Evolutionary conservation across 2,888 invertebrate genomes (phyloP).

Genomic region (Leptinotarsa rubiginosa): DNA sequence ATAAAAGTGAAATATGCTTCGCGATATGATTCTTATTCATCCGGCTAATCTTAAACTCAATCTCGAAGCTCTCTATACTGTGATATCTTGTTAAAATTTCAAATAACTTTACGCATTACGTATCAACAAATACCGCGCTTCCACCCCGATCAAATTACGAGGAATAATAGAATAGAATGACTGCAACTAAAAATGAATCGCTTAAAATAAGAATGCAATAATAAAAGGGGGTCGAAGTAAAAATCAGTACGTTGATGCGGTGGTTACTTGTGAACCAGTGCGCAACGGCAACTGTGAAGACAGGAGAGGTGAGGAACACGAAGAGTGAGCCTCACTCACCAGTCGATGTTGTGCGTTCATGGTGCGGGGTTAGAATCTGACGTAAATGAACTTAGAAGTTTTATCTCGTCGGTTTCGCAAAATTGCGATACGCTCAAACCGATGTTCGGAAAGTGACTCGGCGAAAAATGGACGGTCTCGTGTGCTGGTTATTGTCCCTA

Average conservation of each 20-base stretch:
- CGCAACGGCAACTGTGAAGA: slow-evolving; percentile 61
- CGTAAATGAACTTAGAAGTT: slow-evolving; percentile 18
- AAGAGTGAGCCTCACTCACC: slow-evolving; percentile 65
- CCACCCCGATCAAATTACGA: not conserved
- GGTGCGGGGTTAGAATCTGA: slow-evolving; percentile 8
- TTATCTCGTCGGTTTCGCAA: slow-evolving; percentile 65
- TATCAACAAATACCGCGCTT: not conserved
- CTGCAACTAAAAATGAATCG: slow-evolving; percentile 45
- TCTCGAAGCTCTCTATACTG: too few relatives aligned
- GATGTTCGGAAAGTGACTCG: not conserved
- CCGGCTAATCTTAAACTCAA: too few relatives aligned
- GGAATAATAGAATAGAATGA: slow-evolving; percentile 24
- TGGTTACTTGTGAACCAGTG: slow-evolving; percentile 65
- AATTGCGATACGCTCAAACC: not conserved
- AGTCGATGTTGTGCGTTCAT: slow-evolving; percentile 64
- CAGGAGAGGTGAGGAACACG: slow-evolving; percentile 64
- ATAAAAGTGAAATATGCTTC: too few relatives aligned
- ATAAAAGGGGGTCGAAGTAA: slow-evolving; percentile 57
- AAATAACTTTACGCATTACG: too few relatives aligned
- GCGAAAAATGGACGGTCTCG: not conserved
- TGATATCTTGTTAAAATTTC: too few relatives aligned
- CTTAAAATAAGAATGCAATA: slow-evolving; percentile 50
- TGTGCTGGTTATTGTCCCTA: slow-evolving; percentile 31
- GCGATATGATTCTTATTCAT: too few relatives aligned
- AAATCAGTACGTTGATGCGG: slow-evolving; percentile 65